Evolutionary conservation across 2,888 invertebrate genomes (phyloP).

Genomic region (Euspilapteryx auroguttella): DNA sequence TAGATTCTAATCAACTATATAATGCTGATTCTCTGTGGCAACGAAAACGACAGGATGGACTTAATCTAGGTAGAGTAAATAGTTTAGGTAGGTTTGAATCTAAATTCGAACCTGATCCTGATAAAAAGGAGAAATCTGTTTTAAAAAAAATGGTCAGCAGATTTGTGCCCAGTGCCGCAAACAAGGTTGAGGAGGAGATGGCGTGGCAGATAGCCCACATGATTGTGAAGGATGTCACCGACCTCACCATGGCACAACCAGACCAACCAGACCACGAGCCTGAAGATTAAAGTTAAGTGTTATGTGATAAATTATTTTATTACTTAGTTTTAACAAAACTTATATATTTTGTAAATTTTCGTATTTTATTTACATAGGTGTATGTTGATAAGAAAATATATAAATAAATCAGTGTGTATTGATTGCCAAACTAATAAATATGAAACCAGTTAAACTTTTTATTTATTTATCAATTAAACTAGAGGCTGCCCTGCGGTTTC

Average conservation of each 20-base stretch:
- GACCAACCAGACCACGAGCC: slow-evolving; percentile 50
- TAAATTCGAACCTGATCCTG: slow-evolving; percentile 81
- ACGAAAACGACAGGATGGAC: slow-evolving; percentile 70
- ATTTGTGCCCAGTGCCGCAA: slow-evolving; percentile 81
- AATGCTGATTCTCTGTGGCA: slow-evolving; percentile 91
- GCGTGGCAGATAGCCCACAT: slow-evolving; percentile 97
- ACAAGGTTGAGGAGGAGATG: slow-evolving; percentile 92
- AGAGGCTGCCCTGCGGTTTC: no score
- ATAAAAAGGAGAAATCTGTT: slow-evolving; percentile 46
- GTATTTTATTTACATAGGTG: not conserved
- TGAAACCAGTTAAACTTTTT: no score
- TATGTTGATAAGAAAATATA: no score
- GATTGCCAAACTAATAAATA: no score
- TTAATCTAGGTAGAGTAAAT: slow-evolving; percentile 86
- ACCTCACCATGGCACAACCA: slow-evolving; percentile 72
- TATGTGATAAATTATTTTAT: slow-evolving; percentile 10
- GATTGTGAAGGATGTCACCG: slow-evolving; percentile 94
- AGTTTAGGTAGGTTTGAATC: slow-evolving; percentile 89
- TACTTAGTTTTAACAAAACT: slow-evolving; percentile 19
- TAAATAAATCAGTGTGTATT: no score
- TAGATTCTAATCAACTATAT: slow-evolving; percentile 79
- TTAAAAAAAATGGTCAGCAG: slow-evolving; percentile 69
- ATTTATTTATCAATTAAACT: no score
- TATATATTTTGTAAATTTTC: slow-evolving; percentile 30
- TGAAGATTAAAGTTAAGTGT: slow-evolving; percentile 18